Evolutionary conservation across 1,140 invertebrate species (phyloP), one percentile per base, ranked within the genome.

Genomic region (Drosophila rhopaloa): DNA sequence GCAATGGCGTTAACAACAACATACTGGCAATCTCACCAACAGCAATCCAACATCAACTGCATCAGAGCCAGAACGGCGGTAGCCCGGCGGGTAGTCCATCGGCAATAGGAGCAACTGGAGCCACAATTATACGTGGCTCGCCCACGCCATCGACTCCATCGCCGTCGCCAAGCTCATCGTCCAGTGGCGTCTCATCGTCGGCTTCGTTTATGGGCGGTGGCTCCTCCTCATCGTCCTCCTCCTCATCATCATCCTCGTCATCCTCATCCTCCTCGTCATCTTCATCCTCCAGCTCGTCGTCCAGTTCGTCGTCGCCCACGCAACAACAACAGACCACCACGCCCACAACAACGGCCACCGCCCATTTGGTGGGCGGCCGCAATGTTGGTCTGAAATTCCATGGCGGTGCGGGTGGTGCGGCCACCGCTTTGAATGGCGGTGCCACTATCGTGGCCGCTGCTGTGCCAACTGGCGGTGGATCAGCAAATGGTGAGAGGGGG

Each of bases 81-180:
- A 88, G 82, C 47, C 76, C 79, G 2, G 74, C 71, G 14, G 80
- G 61, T 59, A 91, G 90, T 82, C 86, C 90, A 48, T 43, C 16
- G 27, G 46, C 19, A 14, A 41, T 29, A 32, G 50, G 48, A 24
- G 16, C 41, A 13, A 41, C 59, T 24, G 62, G 54, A 19, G 48
- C 41, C 32, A 41, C 60, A 60, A 40, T 81, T 6, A 92, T 72
- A 46, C 84, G 91, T 50, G 91, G 82, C 24, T 92, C 91, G 14
- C 91, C 91, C n/a, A 91, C 90, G 50, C 90, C 90, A 54, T 91
- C 90, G 50, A 92, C 91, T 6, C 91, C 91, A 29, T 92, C 91
- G 37, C 91, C 91, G 19, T 92, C 91, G 54, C 91, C 91, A 13
- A 89, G 83, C 75, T 90, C 88, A 29, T 86, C 91, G 38, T 91